Evolutionary conservation across 1,140 invertebrate genomes (phyloP).

Genomic region (Agraylea sexmaculata): DNA sequence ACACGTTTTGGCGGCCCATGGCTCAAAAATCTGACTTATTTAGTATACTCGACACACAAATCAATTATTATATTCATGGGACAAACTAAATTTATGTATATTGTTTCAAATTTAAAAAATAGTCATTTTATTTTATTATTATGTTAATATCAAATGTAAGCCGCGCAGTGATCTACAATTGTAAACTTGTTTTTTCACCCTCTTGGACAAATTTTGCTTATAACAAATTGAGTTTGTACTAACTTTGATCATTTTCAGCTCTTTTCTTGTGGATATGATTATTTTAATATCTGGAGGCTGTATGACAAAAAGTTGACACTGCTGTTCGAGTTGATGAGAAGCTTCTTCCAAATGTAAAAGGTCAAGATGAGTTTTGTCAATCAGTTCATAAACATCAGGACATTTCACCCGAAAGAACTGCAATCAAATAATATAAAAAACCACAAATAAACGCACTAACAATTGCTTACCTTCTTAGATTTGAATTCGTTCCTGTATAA

Average conservation of each 20-base stretch:
- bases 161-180: too few relatives aligned
- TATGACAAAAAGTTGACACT: conserved; percentile 77
- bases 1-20: too few relatives aligned
- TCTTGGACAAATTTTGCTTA: too few relatives aligned
- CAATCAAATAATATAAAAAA: conserved; percentile 4
- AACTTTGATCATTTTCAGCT: conserved; percentile 65
- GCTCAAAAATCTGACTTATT: too few relatives aligned
- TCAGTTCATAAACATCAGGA: conserved; percentile 55
- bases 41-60: too few relatives aligned
- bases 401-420: conserved; percentile 62
- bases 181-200: too few relatives aligned
- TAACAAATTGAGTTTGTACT: conserved; percentile 7
- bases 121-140: too few relatives aligned
- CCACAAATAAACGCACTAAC: background rate
- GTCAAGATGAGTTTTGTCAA: conserved; percentile 63
- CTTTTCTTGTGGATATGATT: conserved; percentile 59
- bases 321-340: conserved; percentile 54
- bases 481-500: conserved; percentile 67
- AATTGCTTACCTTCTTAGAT: conserved; percentile 29
- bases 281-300: conserved; percentile 69
- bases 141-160: too few relatives aligned
- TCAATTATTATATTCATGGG: too few relatives aligned
- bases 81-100: too few relatives aligned
- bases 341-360: conserved; percentile 57
- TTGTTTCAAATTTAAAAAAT: too few relatives aligned